phyloP scores from a whole-genome alignment of 2,797 vertebrate species.

The Octomys mimax region DNA sequence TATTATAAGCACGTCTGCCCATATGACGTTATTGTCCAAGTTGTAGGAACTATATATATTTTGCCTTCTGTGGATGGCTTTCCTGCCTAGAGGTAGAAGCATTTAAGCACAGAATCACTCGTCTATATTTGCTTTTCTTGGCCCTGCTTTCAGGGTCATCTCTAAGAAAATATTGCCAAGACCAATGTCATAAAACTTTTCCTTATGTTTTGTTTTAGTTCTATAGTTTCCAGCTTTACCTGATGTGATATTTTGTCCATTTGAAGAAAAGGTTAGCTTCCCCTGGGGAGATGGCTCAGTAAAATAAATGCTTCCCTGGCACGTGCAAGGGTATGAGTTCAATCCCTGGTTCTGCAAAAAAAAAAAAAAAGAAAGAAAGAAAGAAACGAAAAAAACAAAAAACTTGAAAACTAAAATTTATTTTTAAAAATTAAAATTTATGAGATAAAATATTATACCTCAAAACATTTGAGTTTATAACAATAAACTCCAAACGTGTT shows the following conservation, averaged over 20 bases:
- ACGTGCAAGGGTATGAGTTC: too few species aligned
- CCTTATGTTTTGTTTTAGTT: too few species aligned
- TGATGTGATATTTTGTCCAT: neutral
- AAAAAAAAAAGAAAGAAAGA: too few species aligned
- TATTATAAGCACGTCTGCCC: neutral
- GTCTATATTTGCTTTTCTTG: neutral
- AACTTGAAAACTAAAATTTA: neutral
- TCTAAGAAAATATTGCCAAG: too few species aligned
- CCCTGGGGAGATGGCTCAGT: too few species aligned
- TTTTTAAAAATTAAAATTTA: neutral
- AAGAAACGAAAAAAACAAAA: too few species aligned
- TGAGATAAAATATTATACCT: neutral
- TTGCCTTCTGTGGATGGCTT: neutral
- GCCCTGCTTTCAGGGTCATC: too few species aligned
- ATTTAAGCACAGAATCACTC: neutral
- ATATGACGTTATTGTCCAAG: neutral
- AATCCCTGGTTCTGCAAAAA: too few species aligned
- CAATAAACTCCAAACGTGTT: conserved; percentile 17
- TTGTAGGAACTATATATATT: neutral
- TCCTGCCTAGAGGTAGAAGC: neutral
- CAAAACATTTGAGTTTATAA: conserved; percentile 40
- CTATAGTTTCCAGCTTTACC: neutral
- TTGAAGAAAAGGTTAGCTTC: conserved; percentile 37
- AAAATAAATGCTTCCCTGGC: too few species aligned
- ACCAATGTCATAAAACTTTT: too few species aligned